These are phyloP conservation scores for Slavum lentiscoides DNA, from an alignment of 2,888 invertebrate genomes.

Conservation along the genomic window DNA sequence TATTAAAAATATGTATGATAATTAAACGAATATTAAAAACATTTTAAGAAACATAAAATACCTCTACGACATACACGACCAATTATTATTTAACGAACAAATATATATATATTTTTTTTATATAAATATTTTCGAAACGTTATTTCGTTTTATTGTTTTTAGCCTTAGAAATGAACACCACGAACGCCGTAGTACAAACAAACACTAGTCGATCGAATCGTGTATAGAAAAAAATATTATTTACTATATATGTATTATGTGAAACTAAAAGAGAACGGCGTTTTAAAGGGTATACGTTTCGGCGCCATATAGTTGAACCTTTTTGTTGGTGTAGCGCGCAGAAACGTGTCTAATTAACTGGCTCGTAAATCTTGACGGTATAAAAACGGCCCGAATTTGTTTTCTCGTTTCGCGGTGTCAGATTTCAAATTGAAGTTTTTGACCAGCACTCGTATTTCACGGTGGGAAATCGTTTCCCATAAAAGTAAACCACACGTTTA, in stretches of 20 bases:
- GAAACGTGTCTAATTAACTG: conserved; percentile 51
- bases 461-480: conserved; percentile 38
- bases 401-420: conserved; percentile 20
- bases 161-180: no score
- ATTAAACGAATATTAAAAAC: conserved; percentile 39
- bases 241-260: neutral
- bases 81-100: neutral
- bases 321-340: neutral
- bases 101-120: no score
- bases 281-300: neutral
- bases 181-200: neutral
- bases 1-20: neutral
- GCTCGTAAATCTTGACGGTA: conserved; percentile 39
- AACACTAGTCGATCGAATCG: neutral
- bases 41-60: conserved; percentile 6
- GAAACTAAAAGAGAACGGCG: neutral
- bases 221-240: neutral
- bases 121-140: neutral
- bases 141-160: no score
- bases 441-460: conserved; percentile 44
- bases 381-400: conserved; percentile 25
- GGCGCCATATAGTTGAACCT: conserved; percentile 39
- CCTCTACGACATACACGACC: neutral
- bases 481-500: conserved; percentile 1
- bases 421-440: conserved; percentile 41